Percentiles rank a stretch among this genome's conserved stretches.
Evolutionary conservation across 2,113 vertebrate genomes (phyloP).

Genomic region (Vireo altiloquus): DNA sequence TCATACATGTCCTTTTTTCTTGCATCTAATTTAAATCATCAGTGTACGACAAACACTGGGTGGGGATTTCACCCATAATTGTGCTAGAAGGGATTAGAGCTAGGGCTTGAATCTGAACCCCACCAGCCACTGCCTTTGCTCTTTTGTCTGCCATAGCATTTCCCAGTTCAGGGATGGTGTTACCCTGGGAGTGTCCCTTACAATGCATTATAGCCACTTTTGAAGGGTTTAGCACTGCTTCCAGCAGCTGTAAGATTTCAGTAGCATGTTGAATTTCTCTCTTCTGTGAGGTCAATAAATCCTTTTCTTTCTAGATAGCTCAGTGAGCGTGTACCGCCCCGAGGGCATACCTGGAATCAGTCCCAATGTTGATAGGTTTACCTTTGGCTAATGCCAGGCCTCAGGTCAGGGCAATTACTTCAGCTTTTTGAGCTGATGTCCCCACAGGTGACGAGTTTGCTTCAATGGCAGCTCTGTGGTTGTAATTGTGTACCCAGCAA

Average conservation of each 20-base stretch:
- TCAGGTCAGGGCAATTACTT: too few species aligned
- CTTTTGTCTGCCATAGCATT: not conserved
- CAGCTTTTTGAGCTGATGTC: too few species aligned
- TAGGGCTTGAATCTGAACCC: not conserved
- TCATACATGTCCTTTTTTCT: too few species aligned
- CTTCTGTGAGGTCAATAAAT: too few species aligned
- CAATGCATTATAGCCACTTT: not conserved
- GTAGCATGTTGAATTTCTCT: not conserved
- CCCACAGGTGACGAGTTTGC: too few species aligned
- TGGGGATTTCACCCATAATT: not conserved
- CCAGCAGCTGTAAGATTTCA: not conserved
- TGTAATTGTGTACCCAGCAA: too few species aligned
- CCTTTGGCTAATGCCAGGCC: too few species aligned
- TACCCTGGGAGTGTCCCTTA: not conserved
- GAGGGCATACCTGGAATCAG: too few species aligned
- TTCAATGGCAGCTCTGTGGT: too few species aligned
- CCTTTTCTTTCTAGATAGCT: too few species aligned
- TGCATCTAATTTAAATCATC: not conserved
- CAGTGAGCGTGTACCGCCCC: too few species aligned
- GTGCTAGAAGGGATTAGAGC: not conserved
- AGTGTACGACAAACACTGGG: not conserved
- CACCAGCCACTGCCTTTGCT: not conserved
- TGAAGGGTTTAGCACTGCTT: not conserved
- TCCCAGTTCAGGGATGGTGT: not conserved
- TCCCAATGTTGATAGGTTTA: too few species aligned